Base-by-base conservation (phyloP, 1,140 invertebrate genomes). In the Cotesia vestalis region DNA sequence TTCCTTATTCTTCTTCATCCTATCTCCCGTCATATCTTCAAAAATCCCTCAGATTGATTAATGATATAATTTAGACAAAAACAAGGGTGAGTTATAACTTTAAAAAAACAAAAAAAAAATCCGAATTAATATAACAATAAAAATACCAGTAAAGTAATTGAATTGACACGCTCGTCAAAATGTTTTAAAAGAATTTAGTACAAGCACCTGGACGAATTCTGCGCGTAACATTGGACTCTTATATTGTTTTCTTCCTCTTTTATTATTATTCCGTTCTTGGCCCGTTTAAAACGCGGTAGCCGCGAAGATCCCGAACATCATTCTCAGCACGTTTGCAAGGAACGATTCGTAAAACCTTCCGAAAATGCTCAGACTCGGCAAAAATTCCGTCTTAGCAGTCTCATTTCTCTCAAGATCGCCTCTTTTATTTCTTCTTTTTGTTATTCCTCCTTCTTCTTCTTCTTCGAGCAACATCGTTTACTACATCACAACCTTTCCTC, bases 321-420 rank as follows among this genome's bases (percentile, higher is more conserved):
- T 74, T 74, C 73, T 67, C 69, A 66, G 73, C 73, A 74, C 73
- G 73, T 71, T 74, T 72, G 73, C 67, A 60, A 3, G 27, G 69
- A 74, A 60, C 64, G 73, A 74, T 74, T 74, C 73, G 69, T 66
- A 69, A 71, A 74, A 71, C 59, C 68, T 68, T 67, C 46, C 69
- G 69, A 74, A 74, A 74, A 74, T 60, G 69, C n/a, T 69, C 52
- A 51, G 40, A 52, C 69, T 68, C 36, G 59, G 60, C 73, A 74
- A 74, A 74, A 74, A 74, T 74, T 71, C 64, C 73, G 66, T 71
- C 73, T 51, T 20, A 51, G 66, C 69, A 74, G 38, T 61, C 73
- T 74, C 73, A 74, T 74, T 74, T 74, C 73, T 74, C 73, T 74
- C 40, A 52, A 64, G 68, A 46, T 46, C 40, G 6, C 11, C 36